Evolutionary conservation across 2,888 invertebrate species (phyloP), one percentile per base, ranked within the genome.

Genomic region (Megastigmus dorsalis): DNA sequence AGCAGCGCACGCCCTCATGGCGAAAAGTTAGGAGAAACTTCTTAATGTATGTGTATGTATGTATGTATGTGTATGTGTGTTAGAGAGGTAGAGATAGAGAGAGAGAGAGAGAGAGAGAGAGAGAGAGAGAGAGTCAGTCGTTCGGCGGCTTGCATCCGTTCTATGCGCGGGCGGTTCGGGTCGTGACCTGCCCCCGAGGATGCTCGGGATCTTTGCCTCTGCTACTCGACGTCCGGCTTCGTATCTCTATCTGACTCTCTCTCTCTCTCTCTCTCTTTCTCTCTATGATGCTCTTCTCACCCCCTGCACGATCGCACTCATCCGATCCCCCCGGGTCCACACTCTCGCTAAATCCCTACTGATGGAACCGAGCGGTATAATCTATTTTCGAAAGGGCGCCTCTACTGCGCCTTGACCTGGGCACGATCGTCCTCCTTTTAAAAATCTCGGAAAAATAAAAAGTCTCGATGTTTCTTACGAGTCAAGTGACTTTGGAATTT

Each of bases 31-130:
- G 79, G 77, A 76, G 79, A 82, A 85, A 85, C 82, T 85, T 85
- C 79, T 81, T 83, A 84, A 85, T 85, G 84, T 83, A 85, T 82
- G 83, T 84, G n/a, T n/a, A n/a, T n/a, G n/a, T n/a, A n/a, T n/a
- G n/a, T n/a, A n/a, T n/a, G n/a, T n/a, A n/a, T n/a, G n/a, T n/a
- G n/a, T n/a, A n/a, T n/a, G n/a, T n/a, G n/a, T n/a, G n/a, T n/a
- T n/a, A n/a, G n/a, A n/a, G n/a, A n/a, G n/a, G n/a, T n/a, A n/a
- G n/a, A n/a, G n/a, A n/a, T n/a, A n/a, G n/a, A n/a, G n/a, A n/a
- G n/a, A n/a, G n/a, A n/a, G n/a, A n/a, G n/a, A n/a, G n/a, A n/a
- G n/a, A n/a, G n/a, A n/a, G n/a, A n/a, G n/a, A n/a, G n/a, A n/a
- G n/a, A n/a, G n/a, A n/a, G 84, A 79, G 83, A 80, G 63, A 71